Evolutionary conservation across 2,113 vertebrate genomes (phyloP), one percentile per base, ranked within the genome.

Genomic region (Bubo scandiacus): DNA sequence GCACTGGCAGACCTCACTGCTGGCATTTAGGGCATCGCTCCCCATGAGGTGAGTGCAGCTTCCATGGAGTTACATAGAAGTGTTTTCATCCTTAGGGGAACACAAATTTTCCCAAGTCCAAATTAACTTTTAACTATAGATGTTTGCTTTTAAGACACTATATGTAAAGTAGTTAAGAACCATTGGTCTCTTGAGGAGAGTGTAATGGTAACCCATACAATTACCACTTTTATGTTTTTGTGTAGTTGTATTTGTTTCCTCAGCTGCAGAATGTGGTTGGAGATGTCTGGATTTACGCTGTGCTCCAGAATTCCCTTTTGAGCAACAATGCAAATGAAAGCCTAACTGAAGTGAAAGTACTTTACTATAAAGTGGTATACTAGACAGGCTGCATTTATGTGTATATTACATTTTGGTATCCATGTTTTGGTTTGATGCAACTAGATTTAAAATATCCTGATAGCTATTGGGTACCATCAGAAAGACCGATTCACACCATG

Each of bases 1-100:
- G 80, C 99, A 98, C 61, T 99, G 99, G 98, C 98, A 98, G 93
- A 94, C 97, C 15, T 98, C 99, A 0, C 57, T 99, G 88, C 86
- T 99, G 94, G 98, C 97, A 1, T 68, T 98, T 72, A 98, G 98
- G 95, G 98, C 98, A 2, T 98, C 98, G 34, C 91, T 98, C 45
- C 98, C 99, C 5, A 72, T 98, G 84, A 99, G 99, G 99, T 99
- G 97, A 95, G 90, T 55, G 36, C 40, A 42, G 2, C 34, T 73
- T 14, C 34, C 15, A 0, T 22, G 27, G 10, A 34, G 23, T 21
- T 18, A 20, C 3, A 0, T 3, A 5, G 5, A 34, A 5, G 9
- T 10, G 15, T 55, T 84, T 54, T 47, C 57, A 45, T 67, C 29
- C 26, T 4, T 7, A 17, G 22, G 20, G 11, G 17, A 85, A 51